A percentile compares a stretch with the other conserved stretches of the same genome.
Conservation (phyloP, 2,113 vertebrate genomes). For the Columbina picui region DNA sequence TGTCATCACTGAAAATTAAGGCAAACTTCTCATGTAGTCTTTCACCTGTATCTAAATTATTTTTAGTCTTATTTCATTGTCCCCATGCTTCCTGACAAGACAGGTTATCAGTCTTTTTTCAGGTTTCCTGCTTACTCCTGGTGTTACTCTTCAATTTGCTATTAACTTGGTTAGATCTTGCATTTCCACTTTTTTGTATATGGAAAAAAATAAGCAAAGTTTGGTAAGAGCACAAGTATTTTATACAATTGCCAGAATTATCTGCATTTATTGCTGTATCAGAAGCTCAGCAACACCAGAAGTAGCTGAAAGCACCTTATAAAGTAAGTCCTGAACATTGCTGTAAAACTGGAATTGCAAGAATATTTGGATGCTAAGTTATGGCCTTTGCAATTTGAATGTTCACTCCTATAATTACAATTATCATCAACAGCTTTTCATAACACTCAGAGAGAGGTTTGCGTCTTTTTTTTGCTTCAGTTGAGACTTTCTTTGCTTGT, state of each 20-base stretch:
- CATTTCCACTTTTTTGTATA: not conserved
- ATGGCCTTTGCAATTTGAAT: not conserved
- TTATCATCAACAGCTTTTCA: not conserved
- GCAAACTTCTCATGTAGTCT: not conserved
- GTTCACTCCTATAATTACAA: not conserved
- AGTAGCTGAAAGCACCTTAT: not conserved
- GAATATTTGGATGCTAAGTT: not conserved
- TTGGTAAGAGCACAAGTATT: not conserved
- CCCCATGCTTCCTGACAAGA: not conserved
- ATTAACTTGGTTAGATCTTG: not conserved
- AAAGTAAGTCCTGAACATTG: not conserved
- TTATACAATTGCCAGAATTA: not conserved
- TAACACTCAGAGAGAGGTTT: not conserved
- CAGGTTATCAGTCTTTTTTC: not conserved
- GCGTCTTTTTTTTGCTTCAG: not conserved
- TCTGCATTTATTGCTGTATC: not conserved
- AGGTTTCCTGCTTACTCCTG: not conserved
- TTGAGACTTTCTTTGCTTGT: not conserved
- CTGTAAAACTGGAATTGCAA: not conserved
- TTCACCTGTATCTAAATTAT: not conserved
- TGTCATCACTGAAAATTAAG: not conserved
- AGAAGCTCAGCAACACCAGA: not conserved
- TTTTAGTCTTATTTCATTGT: not conserved
- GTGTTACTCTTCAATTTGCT: not conserved
- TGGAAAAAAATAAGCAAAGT: not conserved